These are phyloP conservation scores for Ochlodes sylvanus DNA, from an alignment of 2,888 invertebrate genomes.

Conservation along the genomic window DNA sequence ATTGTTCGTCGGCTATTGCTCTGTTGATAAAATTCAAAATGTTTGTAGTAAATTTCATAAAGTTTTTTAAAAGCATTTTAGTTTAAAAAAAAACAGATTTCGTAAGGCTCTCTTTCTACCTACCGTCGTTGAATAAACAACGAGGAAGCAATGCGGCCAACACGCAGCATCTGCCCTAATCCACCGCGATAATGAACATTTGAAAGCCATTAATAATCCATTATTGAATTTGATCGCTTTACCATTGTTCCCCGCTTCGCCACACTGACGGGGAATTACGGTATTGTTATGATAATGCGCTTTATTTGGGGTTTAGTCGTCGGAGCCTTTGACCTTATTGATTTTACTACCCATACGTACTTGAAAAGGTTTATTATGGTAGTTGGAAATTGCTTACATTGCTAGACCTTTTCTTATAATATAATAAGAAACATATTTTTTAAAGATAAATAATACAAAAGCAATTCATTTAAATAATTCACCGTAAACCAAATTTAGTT, in stretches of 20 bases:
- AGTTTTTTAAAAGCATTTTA: too few relatives aligned
- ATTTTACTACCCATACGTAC: not conserved
- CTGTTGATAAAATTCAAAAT: too few relatives aligned
- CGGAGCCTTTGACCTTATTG: not conserved
- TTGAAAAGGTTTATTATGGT: not conserved
- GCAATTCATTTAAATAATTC: too few relatives aligned
- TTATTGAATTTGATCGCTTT: conserved; percentile 26
- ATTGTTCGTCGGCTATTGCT: too few relatives aligned
- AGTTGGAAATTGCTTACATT: too few relatives aligned
- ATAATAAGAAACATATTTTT: too few relatives aligned
- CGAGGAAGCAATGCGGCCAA: conserved; percentile 13
- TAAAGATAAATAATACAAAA: too few relatives aligned
- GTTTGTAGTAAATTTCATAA: too few relatives aligned
- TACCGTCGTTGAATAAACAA: conserved; percentile 8
- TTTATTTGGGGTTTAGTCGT: conserved; percentile 2
- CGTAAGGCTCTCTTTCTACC: not conserved
- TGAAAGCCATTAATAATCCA: conserved; percentile 34
- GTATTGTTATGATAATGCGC: conserved; percentile 14
- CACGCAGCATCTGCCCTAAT: conserved; percentile 9
- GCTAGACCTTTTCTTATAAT: too few relatives aligned
- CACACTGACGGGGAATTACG: conserved; percentile 9
- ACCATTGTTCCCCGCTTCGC: conserved; percentile 16
- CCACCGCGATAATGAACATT: conserved; percentile 29
- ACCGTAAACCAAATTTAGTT: too few relatives aligned
- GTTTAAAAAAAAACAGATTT: not conserved